Conservation (phyloP, 2,888 invertebrate genomes). For the Sesamia inferens region DNA sequence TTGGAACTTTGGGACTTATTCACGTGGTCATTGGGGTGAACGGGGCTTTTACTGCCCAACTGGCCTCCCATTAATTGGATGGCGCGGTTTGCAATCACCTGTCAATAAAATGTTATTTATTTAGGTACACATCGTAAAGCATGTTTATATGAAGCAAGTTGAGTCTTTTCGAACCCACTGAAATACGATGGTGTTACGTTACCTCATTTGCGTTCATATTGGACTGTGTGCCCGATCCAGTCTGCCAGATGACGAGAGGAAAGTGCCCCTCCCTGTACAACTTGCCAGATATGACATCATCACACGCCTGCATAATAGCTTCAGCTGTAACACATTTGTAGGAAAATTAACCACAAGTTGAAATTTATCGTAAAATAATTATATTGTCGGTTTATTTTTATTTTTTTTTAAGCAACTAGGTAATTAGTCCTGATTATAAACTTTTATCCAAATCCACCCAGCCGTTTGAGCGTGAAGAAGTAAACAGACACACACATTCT, state of each 20-base stretch:
- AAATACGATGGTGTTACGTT: neutral
- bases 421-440: too few relatives aligned
- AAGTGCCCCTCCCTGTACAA: slow-evolving; percentile 97
- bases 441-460: too few relatives aligned
- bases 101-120: slow-evolving; percentile 24
- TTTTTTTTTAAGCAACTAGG: neutral
- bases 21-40: slow-evolving; percentile 99
- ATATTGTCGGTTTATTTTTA: too few relatives aligned
- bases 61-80: slow-evolving; percentile 97
- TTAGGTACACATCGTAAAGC: neutral
- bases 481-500: too few relatives aligned
- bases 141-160: neutral
- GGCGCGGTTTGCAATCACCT: slow-evolving; percentile 96
- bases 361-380: neutral
- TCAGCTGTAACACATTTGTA: slow-evolving; percentile 89
- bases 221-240: slow-evolving; percentile 99
- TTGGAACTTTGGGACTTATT: slow-evolving; percentile 99
- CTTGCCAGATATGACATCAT: slow-evolving; percentile 98
- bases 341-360: slow-evolving; percentile 1
- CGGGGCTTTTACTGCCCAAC: slow-evolving; percentile 98
- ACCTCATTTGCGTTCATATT: slow-evolving; percentile 99
- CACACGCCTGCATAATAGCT: slow-evolving; percentile 97
- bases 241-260: slow-evolving; percentile 99
- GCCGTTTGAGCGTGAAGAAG: too few relatives aligned
- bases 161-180: too few relatives aligned